Percentiles rank a stretch among this genome's conserved stretches.
These are phyloP conservation scores for Lucilia cuprina DNA, from an alignment of 1,140 invertebrate genomes.

Conservation along the genomic window DNA sequence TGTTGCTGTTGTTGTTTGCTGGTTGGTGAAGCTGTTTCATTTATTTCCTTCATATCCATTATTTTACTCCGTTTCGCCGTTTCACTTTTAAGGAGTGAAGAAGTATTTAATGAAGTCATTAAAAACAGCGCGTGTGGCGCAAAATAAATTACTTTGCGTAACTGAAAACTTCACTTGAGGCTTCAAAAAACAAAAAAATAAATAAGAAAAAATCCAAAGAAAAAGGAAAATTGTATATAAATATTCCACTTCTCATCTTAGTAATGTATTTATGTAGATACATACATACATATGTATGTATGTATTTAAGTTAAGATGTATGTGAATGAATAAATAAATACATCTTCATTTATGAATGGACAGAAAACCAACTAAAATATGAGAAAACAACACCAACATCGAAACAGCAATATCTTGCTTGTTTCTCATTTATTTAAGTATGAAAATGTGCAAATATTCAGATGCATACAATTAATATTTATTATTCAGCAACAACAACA, in stretches of 20 bases:
- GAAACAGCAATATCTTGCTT: neutral
- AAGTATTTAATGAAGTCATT: slow-evolving; percentile 35
- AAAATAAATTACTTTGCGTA: slow-evolving; percentile 35
- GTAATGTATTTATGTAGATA: neutral
- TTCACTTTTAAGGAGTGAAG: neutral
- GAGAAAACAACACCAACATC: neutral
- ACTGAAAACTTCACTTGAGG: slow-evolving; percentile 33
- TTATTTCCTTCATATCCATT: neutral
- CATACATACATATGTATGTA: neutral
- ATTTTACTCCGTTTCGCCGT: slow-evolving; percentile 2
- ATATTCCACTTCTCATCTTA: neutral
- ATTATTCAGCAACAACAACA: no score
- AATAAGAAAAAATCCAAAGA: neutral
- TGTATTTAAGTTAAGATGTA: neutral
- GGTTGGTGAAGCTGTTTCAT: neutral
- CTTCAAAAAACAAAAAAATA: slow-evolving; percentile 18
- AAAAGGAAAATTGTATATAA: neutral
- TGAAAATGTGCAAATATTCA: neutral
- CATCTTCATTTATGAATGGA: neutral
- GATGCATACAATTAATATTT: no score
- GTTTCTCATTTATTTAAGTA: neutral
- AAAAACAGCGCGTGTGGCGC: slow-evolving; percentile 32
- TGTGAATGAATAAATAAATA: neutral
- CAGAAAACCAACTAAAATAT: neutral
- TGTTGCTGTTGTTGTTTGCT: neutral